Evolutionary conservation across 2,113 vertebrate genomes (phyloP).

Genomic region (Perognathus longimembris): DNA sequence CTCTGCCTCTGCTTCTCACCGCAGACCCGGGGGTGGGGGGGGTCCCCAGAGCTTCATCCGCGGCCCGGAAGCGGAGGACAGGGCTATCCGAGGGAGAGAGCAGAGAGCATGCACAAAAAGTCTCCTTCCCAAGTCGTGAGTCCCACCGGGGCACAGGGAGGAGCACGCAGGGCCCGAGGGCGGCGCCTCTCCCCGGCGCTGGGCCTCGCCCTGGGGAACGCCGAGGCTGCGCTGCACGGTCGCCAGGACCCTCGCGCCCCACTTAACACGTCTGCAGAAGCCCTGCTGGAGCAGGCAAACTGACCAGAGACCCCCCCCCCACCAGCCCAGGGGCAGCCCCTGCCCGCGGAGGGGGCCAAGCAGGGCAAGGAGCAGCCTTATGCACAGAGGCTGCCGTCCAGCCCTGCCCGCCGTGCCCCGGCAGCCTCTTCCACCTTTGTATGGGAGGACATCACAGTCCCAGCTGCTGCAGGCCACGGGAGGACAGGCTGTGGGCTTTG

Average conservation of each 20-base stretch:
- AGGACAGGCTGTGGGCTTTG: neutral
- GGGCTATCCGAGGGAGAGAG: rapidly evolving
- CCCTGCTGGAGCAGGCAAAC: rapidly evolving
- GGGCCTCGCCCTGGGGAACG: too few relatives aligned
- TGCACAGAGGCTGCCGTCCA: neutral
- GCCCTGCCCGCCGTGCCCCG: rapidly evolving
- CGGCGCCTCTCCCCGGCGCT: rapidly evolving
- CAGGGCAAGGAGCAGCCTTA: rapidly evolving
- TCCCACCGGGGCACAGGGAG: neutral
- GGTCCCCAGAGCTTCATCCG: rapidly evolving
- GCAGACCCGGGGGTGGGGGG: rapidly evolving
- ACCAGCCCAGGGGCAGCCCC: rapidly evolving
- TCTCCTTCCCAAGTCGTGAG: rapidly evolving
- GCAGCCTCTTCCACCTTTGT: rapidly evolving
- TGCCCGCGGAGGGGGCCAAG: rapidly evolving
- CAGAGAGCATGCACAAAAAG: rapidly evolving
- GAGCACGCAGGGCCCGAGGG: rapidly evolving
- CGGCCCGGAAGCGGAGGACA: rapidly evolving
- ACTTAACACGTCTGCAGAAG: rapidly evolving
- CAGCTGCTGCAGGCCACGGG: neutral
- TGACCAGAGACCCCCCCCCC: neutral
- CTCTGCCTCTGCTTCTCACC: neutral
- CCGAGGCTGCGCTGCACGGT: rapidly evolving
- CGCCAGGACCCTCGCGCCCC: rapidly evolving
- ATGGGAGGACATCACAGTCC: rapidly evolving